phyloP scores from a whole-genome alignment of 1,140 invertebrate species.

The Neodiprion fabricii region DNA sequence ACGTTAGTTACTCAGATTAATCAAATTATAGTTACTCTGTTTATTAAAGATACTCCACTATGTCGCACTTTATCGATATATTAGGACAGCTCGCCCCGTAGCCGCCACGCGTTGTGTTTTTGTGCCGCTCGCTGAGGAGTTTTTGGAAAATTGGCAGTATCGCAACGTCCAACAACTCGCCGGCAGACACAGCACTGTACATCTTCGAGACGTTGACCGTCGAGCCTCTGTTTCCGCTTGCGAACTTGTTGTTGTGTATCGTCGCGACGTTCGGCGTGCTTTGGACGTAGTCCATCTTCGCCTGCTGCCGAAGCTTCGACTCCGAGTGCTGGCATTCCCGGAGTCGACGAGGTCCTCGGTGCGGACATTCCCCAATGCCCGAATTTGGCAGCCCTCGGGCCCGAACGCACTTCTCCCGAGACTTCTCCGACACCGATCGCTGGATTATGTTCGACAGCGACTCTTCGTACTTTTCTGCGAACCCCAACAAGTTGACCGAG shows the following conservation, averaged over 20 bases:
- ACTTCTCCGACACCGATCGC: slow-evolving; percentile 62
- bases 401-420: slow-evolving; percentile 48
- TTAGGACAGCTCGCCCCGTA: slow-evolving; percentile 87
- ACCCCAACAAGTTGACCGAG: slow-evolving; percentile 17
- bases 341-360: slow-evolving; percentile 45
- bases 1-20: background rate
- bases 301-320: slow-evolving; percentile 59
- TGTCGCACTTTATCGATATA: slow-evolving; percentile 95
- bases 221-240: slow-evolving; percentile 49
- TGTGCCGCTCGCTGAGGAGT: slow-evolving; percentile 81
- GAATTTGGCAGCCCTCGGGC: background rate
- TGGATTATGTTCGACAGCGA: slow-evolving; percentile 56
- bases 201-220: slow-evolving; percentile 65
- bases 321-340: slow-evolving; percentile 52
- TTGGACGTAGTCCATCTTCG: slow-evolving; percentile 66
- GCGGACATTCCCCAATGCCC: slow-evolving; percentile 46
- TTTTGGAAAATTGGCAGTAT: slow-evolving; percentile 92
- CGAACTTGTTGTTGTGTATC: slow-evolving; percentile 55
- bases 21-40: background rate
- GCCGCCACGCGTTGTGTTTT: slow-evolving; percentile 64
- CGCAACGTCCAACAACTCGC: slow-evolving; percentile 80
- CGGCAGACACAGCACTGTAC: slow-evolving; percentile 82
- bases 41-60: slow-evolving; percentile 88
- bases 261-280: slow-evolving; percentile 68
- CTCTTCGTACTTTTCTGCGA: slow-evolving; percentile 56